Percentiles rank a stretch among this genome's conserved stretches.
These are phyloP conservation scores for Apodemus agrarius DNA, from an alignment of 2,797 vertebrate genomes.

Conservation along the genomic window DNA sequence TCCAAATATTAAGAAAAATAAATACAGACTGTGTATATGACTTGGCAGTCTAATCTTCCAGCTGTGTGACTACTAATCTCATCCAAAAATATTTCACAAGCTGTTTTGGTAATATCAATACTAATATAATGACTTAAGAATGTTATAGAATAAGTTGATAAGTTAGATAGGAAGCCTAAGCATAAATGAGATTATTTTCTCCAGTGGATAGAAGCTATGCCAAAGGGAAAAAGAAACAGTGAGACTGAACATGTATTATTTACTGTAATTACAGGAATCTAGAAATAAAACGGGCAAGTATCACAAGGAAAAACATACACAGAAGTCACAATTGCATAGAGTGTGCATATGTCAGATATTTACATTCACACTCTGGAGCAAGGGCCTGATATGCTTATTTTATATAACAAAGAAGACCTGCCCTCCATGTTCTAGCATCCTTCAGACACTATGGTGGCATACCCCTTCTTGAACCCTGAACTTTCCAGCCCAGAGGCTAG, in stretches of 20 bases:
- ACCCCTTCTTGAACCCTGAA: neutral
- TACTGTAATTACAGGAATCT: neutral
- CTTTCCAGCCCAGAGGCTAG: neutral
- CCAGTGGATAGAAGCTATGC: neutral
- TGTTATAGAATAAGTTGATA: neutral
- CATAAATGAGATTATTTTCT: neutral
- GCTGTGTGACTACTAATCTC: slow-evolving; percentile 12
- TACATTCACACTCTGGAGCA: neutral
- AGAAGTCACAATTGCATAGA: neutral
- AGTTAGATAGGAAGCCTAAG: neutral
- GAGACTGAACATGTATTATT: neutral
- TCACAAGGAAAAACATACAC: neutral
- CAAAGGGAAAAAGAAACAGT: neutral
- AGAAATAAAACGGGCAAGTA: neutral
- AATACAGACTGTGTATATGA: neutral
- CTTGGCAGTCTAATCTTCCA: slow-evolving; percentile 25
- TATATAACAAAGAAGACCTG: neutral
- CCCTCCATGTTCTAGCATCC: neutral
- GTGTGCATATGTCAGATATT: neutral
- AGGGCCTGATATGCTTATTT: neutral
- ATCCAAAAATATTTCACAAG: neutral
- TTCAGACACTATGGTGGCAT: neutral
- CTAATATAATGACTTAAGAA: neutral
- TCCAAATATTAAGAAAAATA: slow-evolving; percentile 12
- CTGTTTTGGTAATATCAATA: neutral